Evolutionary conservation across 2,797 vertebrate species (phyloP), one percentile per base, ranked within the genome.

Genomic region (Muraenolepis orangiensis): DNA sequence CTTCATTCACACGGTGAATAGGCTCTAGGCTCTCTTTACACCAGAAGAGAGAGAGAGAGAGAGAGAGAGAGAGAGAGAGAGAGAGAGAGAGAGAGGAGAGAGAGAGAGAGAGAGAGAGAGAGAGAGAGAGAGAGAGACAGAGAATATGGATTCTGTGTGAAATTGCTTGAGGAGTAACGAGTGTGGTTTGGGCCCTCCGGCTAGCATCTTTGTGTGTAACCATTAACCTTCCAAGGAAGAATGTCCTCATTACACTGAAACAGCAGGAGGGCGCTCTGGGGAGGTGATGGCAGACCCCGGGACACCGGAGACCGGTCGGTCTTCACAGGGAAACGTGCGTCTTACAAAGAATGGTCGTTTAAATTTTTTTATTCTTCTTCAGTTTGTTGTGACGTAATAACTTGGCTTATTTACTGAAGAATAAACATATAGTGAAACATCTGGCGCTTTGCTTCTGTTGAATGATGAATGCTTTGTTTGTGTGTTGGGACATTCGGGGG

Each of bases 1-100:
- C 89, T n/a, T 93, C 92, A 93, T 93, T 94, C 91, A 88, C 87
- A 90, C 86, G 74, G 81, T 91, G 93, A 93, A 94, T n/a, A n/a
- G n/a, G n/a, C n/a, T n/a, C n/a, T 93, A 88, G 91, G 91, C 89
- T 91, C 88, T 80, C 82, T 81, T 87, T 81, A 82, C 89, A 86
- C 76, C 75, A 76, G 31, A 80, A 84, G 84, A n/a, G 86, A 81
- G 82, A 74, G 72, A 75, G 71, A 87, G 85, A 38, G n/a, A n/a
- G n/a, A n/a, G n/a, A n/a, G n/a, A n/a, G n/a, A n/a, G n/a, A n/a
- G n/a, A n/a, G n/a, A n/a, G n/a, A n/a, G n/a, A n/a, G n/a, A n/a
- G n/a, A n/a, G n/a, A n/a, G n/a, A n/a, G n/a, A n/a, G n/a, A n/a
- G n/a, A n/a, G n/a, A n/a, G n/a, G n/a, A n/a, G n/a, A n/a, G n/a